Evolutionary conservation across 2,113 vertebrate species (phyloP).

Genomic region (Callocephalon fimbriatum): DNA sequence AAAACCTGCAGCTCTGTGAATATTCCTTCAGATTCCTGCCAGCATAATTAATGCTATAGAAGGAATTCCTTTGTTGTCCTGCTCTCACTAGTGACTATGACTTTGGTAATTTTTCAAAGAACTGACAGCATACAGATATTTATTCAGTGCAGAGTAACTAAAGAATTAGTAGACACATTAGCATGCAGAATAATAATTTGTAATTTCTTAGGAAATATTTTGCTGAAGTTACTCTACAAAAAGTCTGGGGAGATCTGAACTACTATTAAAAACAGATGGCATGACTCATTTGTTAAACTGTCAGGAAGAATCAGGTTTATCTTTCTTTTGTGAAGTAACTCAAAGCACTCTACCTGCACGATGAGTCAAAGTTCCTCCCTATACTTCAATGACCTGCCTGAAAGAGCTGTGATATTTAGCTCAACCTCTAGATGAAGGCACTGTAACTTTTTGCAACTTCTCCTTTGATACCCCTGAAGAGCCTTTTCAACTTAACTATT

Average conservation of each 20-base stretch:
- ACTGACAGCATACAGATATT: slow-evolving; percentile 10
- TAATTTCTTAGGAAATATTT: slow-evolving; percentile 26
- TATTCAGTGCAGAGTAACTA: slow-evolving; percentile 47
- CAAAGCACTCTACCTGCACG: slow-evolving; percentile 6
- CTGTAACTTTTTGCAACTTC: neutral
- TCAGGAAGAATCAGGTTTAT: slow-evolving; percentile 35
- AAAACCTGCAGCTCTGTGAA: slow-evolving; percentile 23
- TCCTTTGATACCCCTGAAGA: neutral
- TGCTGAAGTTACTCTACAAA: slow-evolving; percentile 16
- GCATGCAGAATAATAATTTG: neutral
- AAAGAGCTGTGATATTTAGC: neutral
- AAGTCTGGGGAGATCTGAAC: slow-evolving; percentile 6
- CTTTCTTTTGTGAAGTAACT: slow-evolving; percentile 1
- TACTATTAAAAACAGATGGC: slow-evolving; percentile 23
- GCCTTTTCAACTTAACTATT: neutral
- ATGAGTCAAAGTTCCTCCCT: slow-evolving; percentile 15
- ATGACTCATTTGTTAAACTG: slow-evolving; percentile 62
- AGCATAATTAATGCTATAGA: slow-evolving; percentile 61
- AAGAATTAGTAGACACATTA: neutral
- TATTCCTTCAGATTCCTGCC: slow-evolving; percentile 44
- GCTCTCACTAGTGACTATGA: slow-evolving; percentile 33
- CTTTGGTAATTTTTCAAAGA: slow-evolving; percentile 57
- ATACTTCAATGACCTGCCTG: neutral
- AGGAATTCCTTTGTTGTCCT: slow-evolving; percentile 32
- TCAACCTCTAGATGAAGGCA: neutral